Evolutionary conservation across 2,797 vertebrate species (phyloP).

Genomic region (Alcedo atthis): DNA sequence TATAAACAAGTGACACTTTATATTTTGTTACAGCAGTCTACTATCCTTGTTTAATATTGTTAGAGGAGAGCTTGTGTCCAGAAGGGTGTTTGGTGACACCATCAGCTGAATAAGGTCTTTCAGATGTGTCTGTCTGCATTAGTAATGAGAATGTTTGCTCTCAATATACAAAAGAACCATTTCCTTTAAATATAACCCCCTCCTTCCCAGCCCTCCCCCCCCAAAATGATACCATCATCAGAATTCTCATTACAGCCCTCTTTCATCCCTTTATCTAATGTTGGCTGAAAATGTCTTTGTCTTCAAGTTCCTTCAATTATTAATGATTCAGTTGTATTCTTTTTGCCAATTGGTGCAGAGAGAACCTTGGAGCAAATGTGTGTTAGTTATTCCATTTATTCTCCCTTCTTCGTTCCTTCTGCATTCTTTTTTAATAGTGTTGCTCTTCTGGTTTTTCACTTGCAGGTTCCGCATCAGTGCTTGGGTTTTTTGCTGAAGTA

Average conservation of each 20-base stretch:
- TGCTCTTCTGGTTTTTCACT: neutral
- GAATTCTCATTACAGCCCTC: constrained; percentile 33
- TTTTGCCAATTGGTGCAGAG: constrained; percentile 48
- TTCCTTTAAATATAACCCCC: constrained; percentile 48
- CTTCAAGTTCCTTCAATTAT: constrained; percentile 50
- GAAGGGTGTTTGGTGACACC: constrained; percentile 51
- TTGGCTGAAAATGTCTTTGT: constrained; percentile 56
- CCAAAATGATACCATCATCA: neutral
- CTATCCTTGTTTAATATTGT: constrained; percentile 53
- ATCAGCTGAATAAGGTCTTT: constrained; percentile 67
- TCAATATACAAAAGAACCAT: constrained; percentile 51
- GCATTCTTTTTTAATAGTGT: neutral
- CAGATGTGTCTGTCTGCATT: constrained; percentile 27
- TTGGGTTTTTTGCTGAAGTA: neutral
- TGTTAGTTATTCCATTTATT: constrained; percentile 36
- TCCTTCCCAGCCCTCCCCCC: neutral
- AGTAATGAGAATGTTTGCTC: constrained; percentile 29
- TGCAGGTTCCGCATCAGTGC: neutral
- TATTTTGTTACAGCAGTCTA: constrained; percentile 51
- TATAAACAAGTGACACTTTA: constrained; percentile 46
- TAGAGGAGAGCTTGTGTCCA: constrained; percentile 32
- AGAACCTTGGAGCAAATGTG: constrained; percentile 31
- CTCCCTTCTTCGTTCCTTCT: neutral
- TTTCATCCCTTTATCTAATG: constrained; percentile 33
- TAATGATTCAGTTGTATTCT: constrained; percentile 47